Base-by-base conservation (phyloP, 2,113 vertebrate species). In the Notarius lentiginosus region DNA sequence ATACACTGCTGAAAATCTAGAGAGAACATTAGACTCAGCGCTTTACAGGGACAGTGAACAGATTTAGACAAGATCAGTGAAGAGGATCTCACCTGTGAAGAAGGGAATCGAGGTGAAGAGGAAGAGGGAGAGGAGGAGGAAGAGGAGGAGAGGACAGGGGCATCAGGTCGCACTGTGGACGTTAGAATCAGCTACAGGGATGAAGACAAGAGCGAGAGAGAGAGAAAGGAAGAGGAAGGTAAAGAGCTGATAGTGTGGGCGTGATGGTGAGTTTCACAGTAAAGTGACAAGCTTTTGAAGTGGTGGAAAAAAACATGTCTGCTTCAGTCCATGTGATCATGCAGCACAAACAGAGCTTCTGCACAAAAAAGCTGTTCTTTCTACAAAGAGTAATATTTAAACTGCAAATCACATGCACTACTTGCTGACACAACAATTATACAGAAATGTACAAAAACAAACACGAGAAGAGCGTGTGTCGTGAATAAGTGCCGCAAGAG, bases 181-280 rank as follows among this genome's bases (percentile, higher is more conserved):
- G 95, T 95, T 83, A 95, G 92, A 92, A 95, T 95, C 90, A 95
- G 91, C 95, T 95, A 68, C 20, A 83, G 63, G 76, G n/a, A 86
- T 18, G 83, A 55, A 89, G 83, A 84, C 41, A 56, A 34, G 82
- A 86, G 73, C 51, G 51, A 79, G 79, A 73, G 75, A n/a, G 72
- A 60, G 53, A 79, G 82, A 66, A 76, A 41, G 61, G 76, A 66
- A 79, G 61, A 34, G 82, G 80, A 85, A 51, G 72, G 84, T 84
- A 84, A 60, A 76, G 66, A 68, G 83, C 15, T 53, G 75, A 70
- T 30, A 34, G 51, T 86, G 80, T 86, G 83, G 53, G 79, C 63
- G 84, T 66, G 55, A 86, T 80, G 84, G 79, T 87, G 85, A 88
- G 87, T 58, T 90, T 89, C 88, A 85, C 79, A 85, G 75, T 61